A percentile compares a stretch with the other conserved stretches of the same genome.
phyloP scores from a whole-genome alignment of 2,113 vertebrate species.

The Reinhardtius hippoglossoides region DNA sequence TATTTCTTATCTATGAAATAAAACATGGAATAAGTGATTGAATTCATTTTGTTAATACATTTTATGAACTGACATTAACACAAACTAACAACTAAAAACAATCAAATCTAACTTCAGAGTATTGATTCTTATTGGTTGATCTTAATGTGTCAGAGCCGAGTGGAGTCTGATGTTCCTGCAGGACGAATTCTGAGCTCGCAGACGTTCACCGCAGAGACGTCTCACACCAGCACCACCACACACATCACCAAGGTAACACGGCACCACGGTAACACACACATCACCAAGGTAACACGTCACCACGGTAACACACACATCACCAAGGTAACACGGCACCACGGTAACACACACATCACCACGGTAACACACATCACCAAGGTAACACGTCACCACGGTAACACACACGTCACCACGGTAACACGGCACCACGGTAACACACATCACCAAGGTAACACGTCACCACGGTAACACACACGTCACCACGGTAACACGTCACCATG shows the following conservation, averaged over 20 bases:
- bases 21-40: too few species aligned
- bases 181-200: constrained; percentile 93
- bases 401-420: neutral
- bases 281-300: too few species aligned
- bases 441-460: neutral
- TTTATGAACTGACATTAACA: neutral
- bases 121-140: neutral
- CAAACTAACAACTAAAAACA: neutral
- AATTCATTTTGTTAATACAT: too few species aligned
- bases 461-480: neutral
- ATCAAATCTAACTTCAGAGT: too few species aligned
- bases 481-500: too few species aligned
- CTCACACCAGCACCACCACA: constrained; percentile 92
- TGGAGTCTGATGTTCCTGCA: constrained; percentile 81
- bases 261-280: neutral
- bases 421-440: neutral
- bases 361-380: neutral
- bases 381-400: neutral
- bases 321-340: too few species aligned
- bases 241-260: constrained; percentile 91
- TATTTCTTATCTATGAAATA: too few species aligned
- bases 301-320: neutral
- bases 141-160: constrained; percentile 54
- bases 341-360: neutral
- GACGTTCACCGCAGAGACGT: constrained; percentile 94